A percentile compares a stretch with the other conserved stretches of the same genome.
These are phyloP conservation scores for Heloderma charlesbogerti DNA, from an alignment of 2,113 vertebrate species.

Conservation along the genomic window DNA sequence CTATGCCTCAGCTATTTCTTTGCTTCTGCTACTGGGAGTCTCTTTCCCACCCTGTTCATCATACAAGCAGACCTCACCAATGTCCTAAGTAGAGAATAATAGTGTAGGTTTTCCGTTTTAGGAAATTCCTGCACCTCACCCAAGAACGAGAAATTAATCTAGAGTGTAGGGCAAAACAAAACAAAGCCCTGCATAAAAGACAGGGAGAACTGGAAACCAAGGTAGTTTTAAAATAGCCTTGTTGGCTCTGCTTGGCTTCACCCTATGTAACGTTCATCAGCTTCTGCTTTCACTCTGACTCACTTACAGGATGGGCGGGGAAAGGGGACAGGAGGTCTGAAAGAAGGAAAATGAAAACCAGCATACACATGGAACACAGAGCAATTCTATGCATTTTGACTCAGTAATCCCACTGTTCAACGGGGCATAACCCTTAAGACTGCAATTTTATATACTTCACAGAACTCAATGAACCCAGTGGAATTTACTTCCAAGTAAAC, in stretches of 20 bases:
- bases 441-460: neutral
- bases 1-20: neutral
- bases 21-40: neutral
- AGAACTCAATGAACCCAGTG: neutral
- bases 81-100: rapidly evolving
- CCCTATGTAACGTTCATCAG: conserved; percentile 50
- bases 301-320: conserved; percentile 50
- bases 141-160: neutral
- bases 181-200: neutral
- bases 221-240: conserved; percentile 79
- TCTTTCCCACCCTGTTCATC: neutral
- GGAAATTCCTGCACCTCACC: neutral
- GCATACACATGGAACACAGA: neutral
- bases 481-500: neutral
- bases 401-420: neutral
- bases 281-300: conserved; percentile 85
- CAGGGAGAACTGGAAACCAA: conserved; percentile 67
- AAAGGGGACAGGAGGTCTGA: conserved; percentile 5
- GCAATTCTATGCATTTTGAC: neutral
- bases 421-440: neutral
- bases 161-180: conserved; percentile 8
- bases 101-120: neutral
- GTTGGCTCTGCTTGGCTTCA: conserved; percentile 79
- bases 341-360: neutral
- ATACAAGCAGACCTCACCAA: neutral